Evolutionary conservation across 2,113 vertebrate species (phyloP).

Genomic region (Cygnus atratus): DNA sequence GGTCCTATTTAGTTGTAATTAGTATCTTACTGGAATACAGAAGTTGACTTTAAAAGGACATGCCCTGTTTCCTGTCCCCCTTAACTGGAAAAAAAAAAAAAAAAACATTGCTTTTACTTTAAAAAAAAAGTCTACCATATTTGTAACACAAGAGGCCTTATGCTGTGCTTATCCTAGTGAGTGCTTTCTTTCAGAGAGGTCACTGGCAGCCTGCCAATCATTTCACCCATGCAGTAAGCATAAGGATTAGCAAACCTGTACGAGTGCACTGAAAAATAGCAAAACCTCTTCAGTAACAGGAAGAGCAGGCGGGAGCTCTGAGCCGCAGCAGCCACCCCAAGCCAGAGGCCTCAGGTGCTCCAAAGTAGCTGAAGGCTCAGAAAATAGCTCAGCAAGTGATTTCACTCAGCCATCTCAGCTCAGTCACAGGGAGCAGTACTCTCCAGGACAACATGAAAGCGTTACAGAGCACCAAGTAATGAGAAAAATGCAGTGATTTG

Average conservation of each 20-base stretch:
- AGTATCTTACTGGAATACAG: background rate
- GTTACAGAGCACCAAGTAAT: constrained; percentile 20
- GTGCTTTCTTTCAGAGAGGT: background rate
- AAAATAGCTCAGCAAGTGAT: background rate
- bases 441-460: background rate
- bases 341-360: background rate
- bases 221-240: fast-evolving
- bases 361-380: background rate
- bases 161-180: background rate
- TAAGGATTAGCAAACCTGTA: background rate
- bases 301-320: background rate
- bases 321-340: background rate
- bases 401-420: background rate
- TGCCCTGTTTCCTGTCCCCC: background rate
- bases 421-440: background rate
- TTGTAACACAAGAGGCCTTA: background rate
- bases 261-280: background rate
- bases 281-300: background rate
- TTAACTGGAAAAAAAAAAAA: background rate
- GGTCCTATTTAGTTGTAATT: background rate
- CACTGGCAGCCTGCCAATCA: background rate
- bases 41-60: background rate
- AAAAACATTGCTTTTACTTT: background rate
- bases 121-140: background rate
- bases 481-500: constrained; percentile 32